Percentiles rank a stretch among this genome's conserved stretches.
These are phyloP conservation scores for Chiloscyllium plagiosum DNA, from an alignment of 2,113 vertebrate genomes.

Conservation along the genomic window DNA sequence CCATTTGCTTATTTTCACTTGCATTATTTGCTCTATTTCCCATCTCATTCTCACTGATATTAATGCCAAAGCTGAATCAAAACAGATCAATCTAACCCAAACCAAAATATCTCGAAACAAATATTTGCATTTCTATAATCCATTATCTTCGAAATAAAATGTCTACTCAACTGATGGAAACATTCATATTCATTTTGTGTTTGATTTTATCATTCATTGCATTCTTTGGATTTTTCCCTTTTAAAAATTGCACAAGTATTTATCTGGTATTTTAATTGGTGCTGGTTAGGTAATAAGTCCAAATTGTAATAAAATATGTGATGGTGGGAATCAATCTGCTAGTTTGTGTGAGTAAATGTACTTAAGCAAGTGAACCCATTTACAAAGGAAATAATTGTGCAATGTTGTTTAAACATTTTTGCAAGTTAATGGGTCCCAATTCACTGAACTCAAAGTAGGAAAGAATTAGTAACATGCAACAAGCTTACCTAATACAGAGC, in stretches of 20 bases:
- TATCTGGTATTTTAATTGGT: not conserved
- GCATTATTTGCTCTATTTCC: not conserved
- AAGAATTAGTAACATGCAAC: not conserved
- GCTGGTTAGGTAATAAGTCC: not conserved
- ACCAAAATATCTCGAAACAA: not conserved
- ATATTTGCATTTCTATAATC: not conserved
- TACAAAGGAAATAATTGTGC: slow-evolving; percentile 8
- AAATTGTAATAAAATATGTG: not conserved
- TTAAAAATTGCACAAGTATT: not conserved
- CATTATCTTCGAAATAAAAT: not conserved
- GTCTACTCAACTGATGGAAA: not conserved
- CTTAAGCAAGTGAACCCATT: not conserved
- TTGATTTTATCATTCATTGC: not conserved
- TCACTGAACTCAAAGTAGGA: not conserved
- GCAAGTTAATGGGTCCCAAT: not conserved
- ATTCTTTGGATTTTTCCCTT: not conserved
- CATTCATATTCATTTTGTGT: not conserved
- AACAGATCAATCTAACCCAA: not conserved
- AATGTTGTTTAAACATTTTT: not conserved
- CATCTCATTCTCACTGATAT: not conserved
- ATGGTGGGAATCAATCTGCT: not conserved
- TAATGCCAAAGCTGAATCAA: not conserved
- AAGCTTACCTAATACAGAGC: not conserved
- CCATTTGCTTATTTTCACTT: not conserved
- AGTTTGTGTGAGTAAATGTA: not conserved